Base-by-base conservation (phyloP, 2,113 vertebrate species). In the Gambusia affinis region DNA sequence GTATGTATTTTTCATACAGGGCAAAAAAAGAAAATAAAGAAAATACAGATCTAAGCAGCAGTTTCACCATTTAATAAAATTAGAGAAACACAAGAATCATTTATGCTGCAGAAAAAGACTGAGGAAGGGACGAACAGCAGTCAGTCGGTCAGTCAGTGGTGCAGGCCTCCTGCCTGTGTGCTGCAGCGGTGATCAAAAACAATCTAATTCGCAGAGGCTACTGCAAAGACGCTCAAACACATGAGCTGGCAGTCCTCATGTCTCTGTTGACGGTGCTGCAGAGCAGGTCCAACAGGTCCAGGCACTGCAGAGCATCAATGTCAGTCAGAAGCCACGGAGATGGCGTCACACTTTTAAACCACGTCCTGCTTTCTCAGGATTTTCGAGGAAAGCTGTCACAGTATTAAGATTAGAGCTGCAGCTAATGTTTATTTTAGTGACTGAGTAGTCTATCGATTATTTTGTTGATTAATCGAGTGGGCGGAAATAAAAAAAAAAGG, bases 221-320 rank as follows among this genome's bases (percentile, higher is more conserved):
- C 69, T 73, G 82, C 66, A 73, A 10, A 28, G 54, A 74, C 24
- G 69, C 27, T 77, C 82, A 83, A 65, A 64, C 24, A 44, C 24
- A 24, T 22, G 60, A 73, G 65, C 72, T 60, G 63, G 60, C 66
- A 17, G 70, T 72, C 54, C 69, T 74, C 60, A 69, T 68, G 47
- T 65, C 64, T 81, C 22, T 76, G 28, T 75, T 57, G 79, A 71
- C 54, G 33, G 54, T 29, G 81, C 68, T 47, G 80, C 75, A 29
- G 57, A 72, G 74, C 70, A 33, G 75, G 63, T 70, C 60, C 29
- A 33, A 70, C 47, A 80, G 74, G 82, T 78, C 78, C 72, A 37
- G 35, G 35, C 71, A 73, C 79, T 86, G 87, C 78, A 57, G 8
- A 77, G 70, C 78, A 33, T 72, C 78, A 79, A 60, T 62, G 82